Conservation (phyloP, 1,140 invertebrate genomes). For the Subanguina moxae region DNA sequence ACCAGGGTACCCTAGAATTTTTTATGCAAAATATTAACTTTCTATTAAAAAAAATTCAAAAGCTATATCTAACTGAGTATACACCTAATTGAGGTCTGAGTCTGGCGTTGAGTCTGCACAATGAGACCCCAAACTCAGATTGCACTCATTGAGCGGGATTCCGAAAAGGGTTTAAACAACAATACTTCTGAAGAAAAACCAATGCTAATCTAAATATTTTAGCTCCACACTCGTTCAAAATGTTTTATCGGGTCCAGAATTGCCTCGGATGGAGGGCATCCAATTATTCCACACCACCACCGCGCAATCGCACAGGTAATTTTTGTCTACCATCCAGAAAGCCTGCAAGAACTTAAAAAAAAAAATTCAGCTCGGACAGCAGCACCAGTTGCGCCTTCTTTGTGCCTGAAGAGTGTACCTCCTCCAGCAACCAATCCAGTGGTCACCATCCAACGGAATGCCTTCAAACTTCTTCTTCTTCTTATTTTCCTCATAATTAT, state of each 20-base stretch:
- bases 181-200: too few species aligned
- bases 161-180: too few species aligned
- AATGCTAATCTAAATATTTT: neutral
- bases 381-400: slow-evolving; percentile 13
- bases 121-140: too few species aligned
- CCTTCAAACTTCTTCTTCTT: slow-evolving; percentile 11
- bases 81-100: too few species aligned
- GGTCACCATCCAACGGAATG: slow-evolving; percentile 12
- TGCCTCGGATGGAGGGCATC: neutral
- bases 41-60: too few species aligned
- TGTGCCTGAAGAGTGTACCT: slow-evolving; percentile 5
- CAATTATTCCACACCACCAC: neutral
- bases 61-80: too few species aligned
- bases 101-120: too few species aligned
- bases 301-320: neutral
- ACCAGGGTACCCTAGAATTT: too few species aligned
- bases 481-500: neutral
- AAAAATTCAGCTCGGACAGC: slow-evolving; percentile 9
- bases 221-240: neutral
- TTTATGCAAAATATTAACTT: too few species aligned
- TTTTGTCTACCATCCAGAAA: too few species aligned
- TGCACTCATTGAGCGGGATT: too few species aligned
- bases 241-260: neutral
- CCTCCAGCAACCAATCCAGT: slow-evolving; percentile 10
- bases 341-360: neutral